Conservation (phyloP, 1,140 invertebrate genomes). For the Ostrea edulis region DNA sequence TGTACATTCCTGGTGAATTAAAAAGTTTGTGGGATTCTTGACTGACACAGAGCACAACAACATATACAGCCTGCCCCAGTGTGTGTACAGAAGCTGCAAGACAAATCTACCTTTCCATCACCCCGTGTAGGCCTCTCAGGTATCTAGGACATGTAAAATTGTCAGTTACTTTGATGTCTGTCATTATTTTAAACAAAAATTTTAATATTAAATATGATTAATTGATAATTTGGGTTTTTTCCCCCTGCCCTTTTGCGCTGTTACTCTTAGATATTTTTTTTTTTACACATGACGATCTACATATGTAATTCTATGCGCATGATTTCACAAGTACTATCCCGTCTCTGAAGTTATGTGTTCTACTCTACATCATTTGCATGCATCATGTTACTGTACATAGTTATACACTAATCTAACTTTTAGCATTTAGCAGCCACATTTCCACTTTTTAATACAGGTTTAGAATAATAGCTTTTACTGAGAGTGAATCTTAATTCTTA, state of each 20-base stretch:
- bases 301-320: too few relatives aligned
- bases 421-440: neutral
- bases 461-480: neutral
- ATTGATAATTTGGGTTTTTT: too few relatives aligned
- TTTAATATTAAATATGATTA: too few relatives aligned
- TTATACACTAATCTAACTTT: neutral
- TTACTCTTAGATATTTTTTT: too few relatives aligned
- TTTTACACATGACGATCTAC: too few relatives aligned
- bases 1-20: neutral
- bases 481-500: neutral
- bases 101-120: constrained; percentile 28
- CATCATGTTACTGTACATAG: neutral
- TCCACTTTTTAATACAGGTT: neutral
- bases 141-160: constrained; percentile 23
- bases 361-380: neutral
- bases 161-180: neutral
- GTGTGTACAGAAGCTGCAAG: constrained; percentile 31
- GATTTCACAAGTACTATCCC: too few relatives aligned
- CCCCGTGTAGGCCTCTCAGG: constrained; percentile 1
- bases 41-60: constrained; percentile 10
- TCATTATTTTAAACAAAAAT: neutral
- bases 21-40: constrained; percentile 1
- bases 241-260: too few relatives aligned
- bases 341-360: neutral
- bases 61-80: constrained; percentile 11